Evolutionary conservation across 2,888 invertebrate species (phyloP), one percentile per base, ranked within the genome.

Genomic region (Scrobipalpa costella): DNA sequence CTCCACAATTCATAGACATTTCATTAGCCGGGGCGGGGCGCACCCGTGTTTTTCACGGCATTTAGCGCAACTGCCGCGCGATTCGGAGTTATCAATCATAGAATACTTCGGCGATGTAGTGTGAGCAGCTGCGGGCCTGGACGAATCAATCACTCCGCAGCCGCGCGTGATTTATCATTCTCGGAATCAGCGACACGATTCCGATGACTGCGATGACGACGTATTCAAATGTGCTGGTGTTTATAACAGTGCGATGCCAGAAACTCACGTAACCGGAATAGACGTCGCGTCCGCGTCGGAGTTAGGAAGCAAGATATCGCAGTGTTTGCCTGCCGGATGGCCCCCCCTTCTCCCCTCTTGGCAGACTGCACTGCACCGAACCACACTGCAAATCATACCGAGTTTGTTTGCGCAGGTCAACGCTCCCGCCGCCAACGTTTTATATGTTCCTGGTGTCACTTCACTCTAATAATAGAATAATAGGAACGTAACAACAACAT

Each of bases 401-500:
- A 85, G 85, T 88, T 85, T 87, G 86, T 88, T 90, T 83, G 86
- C 85, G 83, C 80, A 84, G 90, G 91, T 90, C 90, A 89, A 86
- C 81, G 90, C 85, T 81, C 90, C 81, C 83, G 76, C 73, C 75
- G 79, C 77, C 77, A 82, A 84, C 85, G 80, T 87, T 88, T 88
- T 87, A 88, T 89, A 85, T 88, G 86, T 90, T 90, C 88, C 91
- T 90, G 85, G 85, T 90, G 90, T 90, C 90, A 88, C 84, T 84
- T 86, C 84, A 83, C 81, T 83, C 88, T 88, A 90, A 86, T 90
- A 90, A 90, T 90, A 90, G 90, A 79, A 79, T 79, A 76, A 88
- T 86, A 85, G 87, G 84, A 89, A 90, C 88, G 86, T 80, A 83
- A 78, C 80, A 83, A 85, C 84, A 84, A 87, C 84, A 79, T 65